phyloP scores from a whole-genome alignment of 2,113 vertebrate genomes.

The Sylvietta virens region DNA sequence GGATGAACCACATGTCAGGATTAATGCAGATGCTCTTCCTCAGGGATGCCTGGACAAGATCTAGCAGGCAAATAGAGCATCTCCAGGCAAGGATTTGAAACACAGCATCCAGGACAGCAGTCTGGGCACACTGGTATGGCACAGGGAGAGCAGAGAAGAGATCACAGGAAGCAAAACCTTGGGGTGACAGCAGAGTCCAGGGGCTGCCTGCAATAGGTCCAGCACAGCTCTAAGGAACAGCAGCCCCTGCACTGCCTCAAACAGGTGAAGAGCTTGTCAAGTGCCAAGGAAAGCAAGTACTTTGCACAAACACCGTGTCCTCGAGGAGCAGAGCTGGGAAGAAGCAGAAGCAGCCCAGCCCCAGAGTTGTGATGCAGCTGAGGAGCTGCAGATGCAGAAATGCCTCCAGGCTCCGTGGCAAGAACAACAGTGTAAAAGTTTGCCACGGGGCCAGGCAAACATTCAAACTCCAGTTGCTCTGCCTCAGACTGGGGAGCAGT shows the following conservation, averaged over 20 bases:
- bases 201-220: background rate
- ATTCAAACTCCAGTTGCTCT: background rate
- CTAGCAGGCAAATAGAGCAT: background rate
- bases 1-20: background rate
- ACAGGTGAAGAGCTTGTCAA: background rate
- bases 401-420: background rate
- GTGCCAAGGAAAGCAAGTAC: background rate
- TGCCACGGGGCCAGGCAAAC: background rate
- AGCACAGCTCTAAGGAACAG: background rate
- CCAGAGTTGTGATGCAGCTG: accelerated
- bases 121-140: background rate
- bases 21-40: background rate
- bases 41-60: background rate
- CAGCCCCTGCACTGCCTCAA: background rate
- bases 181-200: background rate
- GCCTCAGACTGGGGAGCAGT: background rate
- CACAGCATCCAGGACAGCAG: background rate
- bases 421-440: background rate
- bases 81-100: background rate
- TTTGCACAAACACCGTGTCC: background rate
- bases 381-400: background rate
- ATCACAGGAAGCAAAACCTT: background rate
- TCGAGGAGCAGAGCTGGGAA: background rate
- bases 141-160: background rate
- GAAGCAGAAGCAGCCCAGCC: background rate